Evolutionary conservation across 2,888 invertebrate species (phyloP).

Genomic region (Drosophila mimica): DNA sequence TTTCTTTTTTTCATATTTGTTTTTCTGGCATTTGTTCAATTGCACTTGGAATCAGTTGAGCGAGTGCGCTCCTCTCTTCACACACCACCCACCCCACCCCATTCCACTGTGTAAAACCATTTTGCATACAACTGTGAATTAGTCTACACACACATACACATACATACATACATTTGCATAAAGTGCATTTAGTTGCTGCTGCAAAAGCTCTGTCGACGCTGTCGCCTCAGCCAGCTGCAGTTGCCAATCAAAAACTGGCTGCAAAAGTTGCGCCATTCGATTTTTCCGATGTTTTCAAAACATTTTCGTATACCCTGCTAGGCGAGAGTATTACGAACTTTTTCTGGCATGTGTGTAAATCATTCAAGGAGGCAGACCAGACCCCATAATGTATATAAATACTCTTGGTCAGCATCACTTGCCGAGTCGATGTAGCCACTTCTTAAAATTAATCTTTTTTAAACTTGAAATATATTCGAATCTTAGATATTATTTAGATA

Average conservation of each 20-base stretch:
- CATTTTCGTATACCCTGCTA: constrained; percentile 1
- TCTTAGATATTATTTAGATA: no score
- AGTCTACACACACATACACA: constrained; percentile 19
- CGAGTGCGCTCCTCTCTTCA: constrained; percentile 2
- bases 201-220: constrained; percentile 26
- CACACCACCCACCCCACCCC: not conserved
- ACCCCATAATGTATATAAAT: not conserved
- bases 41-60: constrained; percentile 62
- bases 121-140: constrained; percentile 39
- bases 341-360: not conserved
- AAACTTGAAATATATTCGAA: no score
- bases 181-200: constrained; percentile 23
- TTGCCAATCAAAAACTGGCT: constrained; percentile 44
- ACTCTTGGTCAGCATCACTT: not conserved
- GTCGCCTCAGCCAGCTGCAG: constrained; percentile 9
- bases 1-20: constrained; percentile 10
- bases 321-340: not conserved
- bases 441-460: no score
- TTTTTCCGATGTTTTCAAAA: constrained; percentile 35
- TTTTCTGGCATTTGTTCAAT: constrained; percentile 26
- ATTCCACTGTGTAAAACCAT: not conserved
- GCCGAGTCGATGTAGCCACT: not conserved
- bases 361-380: no score
- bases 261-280: constrained; percentile 47
- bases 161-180: not conserved